Base-by-base conservation (phyloP, 2,888 invertebrate genomes). In the Scaptomyza flava region DNA sequence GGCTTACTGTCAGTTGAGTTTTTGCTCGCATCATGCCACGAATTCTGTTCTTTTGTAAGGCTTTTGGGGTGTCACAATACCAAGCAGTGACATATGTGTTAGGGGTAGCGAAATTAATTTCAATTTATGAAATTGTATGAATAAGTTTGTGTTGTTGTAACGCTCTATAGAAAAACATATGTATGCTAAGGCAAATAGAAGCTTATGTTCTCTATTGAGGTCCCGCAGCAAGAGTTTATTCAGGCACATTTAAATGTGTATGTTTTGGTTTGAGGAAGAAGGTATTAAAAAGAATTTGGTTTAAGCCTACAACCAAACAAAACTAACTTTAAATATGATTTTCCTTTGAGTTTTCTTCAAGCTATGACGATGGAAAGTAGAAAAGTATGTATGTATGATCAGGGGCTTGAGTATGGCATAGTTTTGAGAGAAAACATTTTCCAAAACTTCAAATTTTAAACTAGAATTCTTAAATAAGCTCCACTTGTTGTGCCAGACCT, bases 31-130 rank as follows among this genome's bases (percentile, higher is more conserved):
- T 69, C 58, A 50, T 53, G 42, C 59, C 58, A 50, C 53, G 41
- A 69, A 71, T 71, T 74, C 66, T 68, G 17, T 41, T 48, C 20
- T 34, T 38, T 59, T 53, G 46, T 36, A n/a, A 14, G 23, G 31
- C 17, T 41, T 34, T 34, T 14, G 34, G 43, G 34, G 20, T 46
- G 14, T 30, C 5, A 9, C 30, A 50, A 54, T 52, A 61, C 56
- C 52, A 27, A 27, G 0, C 68, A 59, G 38, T 81, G 87, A 72
- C 79, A 79, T 69, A 62, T 62, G 68, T 65, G 47, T 61, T 63
- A 57, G 52, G 70, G 64, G 61, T 72, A 56, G 57, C 33, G 54
- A 53, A 81, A 87, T 83, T 88, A 86, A 86, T 83, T 81, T 83
- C 65, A 83, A 88, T 86, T 53, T 47, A 63, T 66, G 51, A 45